Conservation (phyloP, 2,797 vertebrate genomes). For the Spatula versicolor region DNA sequence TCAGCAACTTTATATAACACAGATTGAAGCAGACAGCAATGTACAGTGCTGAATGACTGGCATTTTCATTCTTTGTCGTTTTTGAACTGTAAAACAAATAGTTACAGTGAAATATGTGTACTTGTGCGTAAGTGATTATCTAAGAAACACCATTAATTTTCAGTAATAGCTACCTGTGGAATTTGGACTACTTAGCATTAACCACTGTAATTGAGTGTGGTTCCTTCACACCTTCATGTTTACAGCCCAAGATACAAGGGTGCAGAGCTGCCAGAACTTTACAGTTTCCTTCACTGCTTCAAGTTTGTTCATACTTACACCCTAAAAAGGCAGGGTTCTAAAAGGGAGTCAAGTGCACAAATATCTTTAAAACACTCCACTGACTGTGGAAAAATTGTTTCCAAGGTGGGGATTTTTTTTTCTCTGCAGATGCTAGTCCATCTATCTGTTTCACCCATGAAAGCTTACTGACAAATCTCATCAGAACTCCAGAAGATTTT, state of each 20-base stretch:
- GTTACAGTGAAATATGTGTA: neutral
- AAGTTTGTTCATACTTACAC: neutral
- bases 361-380: neutral
- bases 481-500: neutral
- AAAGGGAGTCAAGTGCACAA: neutral
- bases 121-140: neutral
- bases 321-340: neutral
- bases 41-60: neutral
- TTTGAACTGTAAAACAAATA: neutral
- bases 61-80: neutral
- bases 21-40: neutral
- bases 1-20: neutral
- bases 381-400: neutral
- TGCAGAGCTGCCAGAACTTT: neutral
- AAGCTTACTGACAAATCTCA: neutral
- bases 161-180: fast-evolving
- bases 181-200: fast-evolving
- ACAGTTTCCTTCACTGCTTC: neutral
- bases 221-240: neutral
- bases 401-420: neutral
- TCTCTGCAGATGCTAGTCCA: neutral
- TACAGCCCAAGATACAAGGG: neutral
- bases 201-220: fast-evolving
- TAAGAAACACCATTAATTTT: neutral
- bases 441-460: neutral